Evolutionary conservation across 2,113 vertebrate genomes (phyloP).

Genomic region (Macrotis lagotis): DNA sequence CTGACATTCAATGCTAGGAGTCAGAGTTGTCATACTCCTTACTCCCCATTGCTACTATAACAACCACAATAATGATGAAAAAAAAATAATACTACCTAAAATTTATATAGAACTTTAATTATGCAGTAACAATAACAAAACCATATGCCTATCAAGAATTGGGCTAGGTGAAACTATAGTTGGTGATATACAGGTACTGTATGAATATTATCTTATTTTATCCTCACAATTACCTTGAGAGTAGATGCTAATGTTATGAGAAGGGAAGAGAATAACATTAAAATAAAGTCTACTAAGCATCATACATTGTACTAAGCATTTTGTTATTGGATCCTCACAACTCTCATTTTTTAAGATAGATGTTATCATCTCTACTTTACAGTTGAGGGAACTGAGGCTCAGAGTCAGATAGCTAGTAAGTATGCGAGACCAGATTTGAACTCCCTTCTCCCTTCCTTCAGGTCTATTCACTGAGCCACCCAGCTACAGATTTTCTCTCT

Average conservation of each 20-base stretch:
- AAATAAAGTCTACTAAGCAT: background rate
- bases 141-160: too few species aligned
- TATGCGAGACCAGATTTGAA: background rate
- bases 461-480: background rate
- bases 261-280: background rate
- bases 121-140: too few species aligned
- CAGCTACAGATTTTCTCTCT: background rate
- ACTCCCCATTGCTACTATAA: background rate
- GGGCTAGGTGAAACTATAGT: too few species aligned
- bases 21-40: background rate
- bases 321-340: background rate
- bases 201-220: background rate
- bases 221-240: background rate
- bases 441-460: background rate
- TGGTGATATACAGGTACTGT: too few species aligned
- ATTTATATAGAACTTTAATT: background rate
- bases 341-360: background rate
- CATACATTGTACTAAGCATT: background rate
- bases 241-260: background rate
- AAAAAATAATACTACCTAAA: background rate
- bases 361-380: background rate
- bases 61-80: background rate
- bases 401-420: background rate
- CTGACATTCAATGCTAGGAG: background rate
- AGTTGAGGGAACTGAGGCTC: background rate